Evolutionary conservation across 2,888 invertebrate species (phyloP).

Genomic region (Panopea generosa): DNA sequence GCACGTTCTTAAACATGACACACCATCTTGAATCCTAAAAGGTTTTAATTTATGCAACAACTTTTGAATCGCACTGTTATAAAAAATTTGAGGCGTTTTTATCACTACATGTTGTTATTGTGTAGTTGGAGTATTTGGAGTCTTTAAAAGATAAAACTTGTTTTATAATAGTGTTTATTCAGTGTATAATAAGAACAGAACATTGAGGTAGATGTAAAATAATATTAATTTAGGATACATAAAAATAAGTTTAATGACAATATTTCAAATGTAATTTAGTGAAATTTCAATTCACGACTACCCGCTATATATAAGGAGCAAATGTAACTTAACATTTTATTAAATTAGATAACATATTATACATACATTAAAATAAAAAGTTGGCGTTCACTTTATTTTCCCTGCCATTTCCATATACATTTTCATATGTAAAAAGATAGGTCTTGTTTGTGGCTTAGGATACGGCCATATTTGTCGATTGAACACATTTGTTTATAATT

Average conservation of each 20-base stretch:
- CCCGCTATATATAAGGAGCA: background rate
- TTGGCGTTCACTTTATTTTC: constrained; percentile 3
- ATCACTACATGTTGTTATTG: constrained; percentile 3
- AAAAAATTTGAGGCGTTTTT: constrained; percentile 1
- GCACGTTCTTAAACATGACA: constrained; percentile 1
- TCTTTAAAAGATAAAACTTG: constrained; percentile 3
- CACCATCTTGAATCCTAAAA: constrained; percentile 1
- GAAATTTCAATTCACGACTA: constrained; percentile 1
- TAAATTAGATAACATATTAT: constrained; percentile 1
- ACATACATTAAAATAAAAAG: constrained; percentile 1
- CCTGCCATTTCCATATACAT: background rate
- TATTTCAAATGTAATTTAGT: constrained; percentile 3
- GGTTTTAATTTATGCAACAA: constrained; percentile 3
- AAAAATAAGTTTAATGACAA: constrained; percentile 3
- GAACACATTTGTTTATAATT: constrained; percentile 2
- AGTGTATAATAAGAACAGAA: constrained; percentile 2
- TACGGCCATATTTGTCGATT: constrained; percentile 3
- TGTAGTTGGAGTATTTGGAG: background rate
- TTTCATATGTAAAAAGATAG: constrained; percentile 3
- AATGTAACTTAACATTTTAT: constrained; percentile 1
- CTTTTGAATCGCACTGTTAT: constrained; percentile 3
- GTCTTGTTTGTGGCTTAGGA: constrained; percentile 2
- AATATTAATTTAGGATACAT: background rate
- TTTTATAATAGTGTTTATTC: constrained; percentile 1
- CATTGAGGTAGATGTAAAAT: constrained; percentile 1